Percentiles rank a stretch among this genome's conserved stretches.
These are phyloP conservation scores for Solenopsis fugax DNA, from an alignment of 1,140 invertebrate species.

Conservation along the genomic window DNA sequence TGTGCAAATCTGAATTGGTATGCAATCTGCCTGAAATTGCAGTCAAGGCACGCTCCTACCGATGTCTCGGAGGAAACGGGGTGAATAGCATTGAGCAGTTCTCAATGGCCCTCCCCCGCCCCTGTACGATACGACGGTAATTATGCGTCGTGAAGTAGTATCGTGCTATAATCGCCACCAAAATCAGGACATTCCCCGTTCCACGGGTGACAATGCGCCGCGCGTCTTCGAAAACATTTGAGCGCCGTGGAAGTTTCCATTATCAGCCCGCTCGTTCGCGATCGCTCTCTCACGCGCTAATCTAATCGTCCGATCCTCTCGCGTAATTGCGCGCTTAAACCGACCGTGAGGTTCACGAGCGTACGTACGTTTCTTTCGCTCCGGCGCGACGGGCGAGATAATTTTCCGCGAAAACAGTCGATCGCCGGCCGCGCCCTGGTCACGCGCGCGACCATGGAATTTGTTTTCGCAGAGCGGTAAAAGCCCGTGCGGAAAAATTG, in stretches of 20 bases:
- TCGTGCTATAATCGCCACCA: conserved; percentile 62
- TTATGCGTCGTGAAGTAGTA: conserved; percentile 67
- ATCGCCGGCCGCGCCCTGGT: neutral
- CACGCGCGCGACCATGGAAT: conserved; percentile 32
- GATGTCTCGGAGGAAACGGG: conserved; percentile 34
- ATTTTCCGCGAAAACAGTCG: conserved; percentile 35
- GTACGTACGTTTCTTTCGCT: neutral
- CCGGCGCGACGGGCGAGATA: conserved; percentile 30
- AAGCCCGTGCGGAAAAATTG: conserved; percentile 62
- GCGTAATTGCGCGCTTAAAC: conserved; percentile 57
- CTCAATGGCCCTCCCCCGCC: conserved; percentile 40
- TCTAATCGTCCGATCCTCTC: conserved; percentile 43
- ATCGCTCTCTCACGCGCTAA: conserved; percentile 26
- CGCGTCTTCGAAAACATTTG: conserved; percentile 51
- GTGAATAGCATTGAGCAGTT: conserved; percentile 52
- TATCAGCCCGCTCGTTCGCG: conserved; percentile 22
- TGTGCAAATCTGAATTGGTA: conserved; percentile 62
- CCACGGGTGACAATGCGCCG: conserved; percentile 9
- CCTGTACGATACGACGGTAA: conserved; percentile 63
- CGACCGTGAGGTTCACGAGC: neutral
- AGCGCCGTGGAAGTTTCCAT: neutral
- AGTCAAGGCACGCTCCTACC: conserved; percentile 45
- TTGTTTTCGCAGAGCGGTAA: conserved; percentile 42
- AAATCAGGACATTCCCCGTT: conserved; percentile 51
- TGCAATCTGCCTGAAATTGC: conserved; percentile 58